phyloP scores from a whole-genome alignment of 2,797 vertebrate genomes.

The Carduelis carduelis region DNA sequence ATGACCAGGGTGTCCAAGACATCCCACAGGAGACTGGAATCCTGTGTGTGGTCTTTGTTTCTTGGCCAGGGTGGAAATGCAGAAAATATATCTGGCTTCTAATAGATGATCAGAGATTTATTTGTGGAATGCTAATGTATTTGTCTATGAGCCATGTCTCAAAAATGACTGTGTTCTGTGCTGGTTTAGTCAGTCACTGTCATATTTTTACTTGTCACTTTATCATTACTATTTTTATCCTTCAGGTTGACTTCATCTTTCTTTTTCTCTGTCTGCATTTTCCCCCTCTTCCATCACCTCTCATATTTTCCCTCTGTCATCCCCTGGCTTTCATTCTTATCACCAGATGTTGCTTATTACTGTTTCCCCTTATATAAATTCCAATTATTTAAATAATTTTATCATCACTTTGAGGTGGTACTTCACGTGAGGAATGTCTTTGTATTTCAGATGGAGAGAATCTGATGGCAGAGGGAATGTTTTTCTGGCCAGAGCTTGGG shows the following conservation, averaged over 20 bases:
- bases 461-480: neutral
- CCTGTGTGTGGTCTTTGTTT: neutral
- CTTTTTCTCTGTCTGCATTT: neutral
- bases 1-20: neutral
- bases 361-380: neutral
- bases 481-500: neutral
- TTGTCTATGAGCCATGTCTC: neutral
- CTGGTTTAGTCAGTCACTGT: neutral
- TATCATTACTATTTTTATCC: neutral
- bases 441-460: neutral
- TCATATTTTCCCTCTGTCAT: neutral
- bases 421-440: neutral
- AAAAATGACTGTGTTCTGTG: neutral
- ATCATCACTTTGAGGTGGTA: neutral
- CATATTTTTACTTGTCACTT: neutral
- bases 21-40: neutral
- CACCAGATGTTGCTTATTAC: neutral
- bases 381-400: neutral
- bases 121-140: neutral
- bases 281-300: neutral
- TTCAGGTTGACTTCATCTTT: neutral
- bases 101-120: neutral
- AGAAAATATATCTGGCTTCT: neutral
- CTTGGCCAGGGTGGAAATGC: neutral
- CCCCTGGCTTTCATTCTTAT: neutral